A percentile compares a stretch with the other conserved stretches of the same genome.
These are phyloP conservation scores for Drosophila anomelani DNA, from an alignment of 2,888 invertebrate species.

Conservation along the genomic window DNA sequence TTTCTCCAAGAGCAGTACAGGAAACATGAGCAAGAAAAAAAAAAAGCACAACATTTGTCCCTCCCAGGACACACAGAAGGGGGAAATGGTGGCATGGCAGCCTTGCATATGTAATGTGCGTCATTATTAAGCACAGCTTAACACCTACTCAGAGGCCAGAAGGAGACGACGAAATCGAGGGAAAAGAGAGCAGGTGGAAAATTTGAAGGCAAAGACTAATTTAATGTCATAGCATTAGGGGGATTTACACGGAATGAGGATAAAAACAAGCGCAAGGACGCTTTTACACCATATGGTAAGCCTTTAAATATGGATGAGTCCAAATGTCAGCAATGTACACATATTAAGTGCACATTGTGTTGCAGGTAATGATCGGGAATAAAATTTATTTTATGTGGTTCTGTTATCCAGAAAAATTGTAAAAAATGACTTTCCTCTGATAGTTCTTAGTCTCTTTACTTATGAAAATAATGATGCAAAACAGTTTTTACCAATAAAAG, in stretches of 20 bases:
- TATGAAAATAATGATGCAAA: too few species aligned
- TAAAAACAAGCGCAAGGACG: constrained; percentile 21
- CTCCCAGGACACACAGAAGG: constrained; percentile 18
- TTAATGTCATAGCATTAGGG: constrained; percentile 60
- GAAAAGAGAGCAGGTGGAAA: constrained; percentile 1
- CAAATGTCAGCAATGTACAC: constrained; percentile 1
- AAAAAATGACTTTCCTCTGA: too few species aligned
- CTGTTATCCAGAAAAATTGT: background rate
- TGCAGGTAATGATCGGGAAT: constrained; percentile 1
- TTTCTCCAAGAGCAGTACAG: constrained; percentile 5
- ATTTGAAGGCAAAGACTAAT: constrained; percentile 41
- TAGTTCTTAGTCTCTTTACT: too few species aligned
- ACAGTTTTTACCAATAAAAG: background rate
- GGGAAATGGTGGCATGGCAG: background rate
- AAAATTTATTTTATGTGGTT: background rate
- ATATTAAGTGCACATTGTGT: constrained; percentile 2
- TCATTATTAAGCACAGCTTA: constrained; percentile 72
- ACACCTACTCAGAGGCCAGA: constrained; percentile 47
- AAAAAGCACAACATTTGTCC: constrained; percentile 66
- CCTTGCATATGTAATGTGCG: constrained; percentile 69
- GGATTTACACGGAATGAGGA: constrained; percentile 57
- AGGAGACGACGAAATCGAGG: background rate
- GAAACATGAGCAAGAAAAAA: constrained; percentile 50
- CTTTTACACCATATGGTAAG: constrained; percentile 19
- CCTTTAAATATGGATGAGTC: constrained; percentile 29